Conservation (phyloP, 1,140 invertebrate species). For the Cotesia chilonis region DNA sequence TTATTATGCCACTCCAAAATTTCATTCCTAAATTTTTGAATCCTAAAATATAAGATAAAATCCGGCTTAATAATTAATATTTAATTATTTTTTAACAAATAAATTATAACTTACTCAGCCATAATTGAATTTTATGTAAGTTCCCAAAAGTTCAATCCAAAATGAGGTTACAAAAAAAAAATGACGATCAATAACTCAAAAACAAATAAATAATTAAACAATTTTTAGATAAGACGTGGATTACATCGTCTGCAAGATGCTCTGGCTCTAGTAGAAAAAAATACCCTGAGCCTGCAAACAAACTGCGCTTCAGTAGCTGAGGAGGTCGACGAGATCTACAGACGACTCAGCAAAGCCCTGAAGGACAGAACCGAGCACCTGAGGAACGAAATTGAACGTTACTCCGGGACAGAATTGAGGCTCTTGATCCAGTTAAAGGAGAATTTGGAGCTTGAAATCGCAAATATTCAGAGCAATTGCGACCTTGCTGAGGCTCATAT, state of each 20-base stretch:
- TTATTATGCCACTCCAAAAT: slow-evolving; percentile 73
- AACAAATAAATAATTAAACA: neutral
- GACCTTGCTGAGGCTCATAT: slow-evolving; percentile 95
- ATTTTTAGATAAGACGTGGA: slow-evolving; percentile 75
- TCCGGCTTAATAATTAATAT: too few relatives aligned
- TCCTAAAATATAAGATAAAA: too few relatives aligned
- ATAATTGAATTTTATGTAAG: slow-evolving; percentile 5
- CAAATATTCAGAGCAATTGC: slow-evolving; percentile 93
- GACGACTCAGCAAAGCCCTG: slow-evolving; percentile 86
- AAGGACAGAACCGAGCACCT: slow-evolving; percentile 91
- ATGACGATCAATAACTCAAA: neutral
- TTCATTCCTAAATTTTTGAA: slow-evolving; percentile 60
- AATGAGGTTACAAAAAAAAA: slow-evolving; percentile 10
- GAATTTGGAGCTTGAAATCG: slow-evolving; percentile 90
- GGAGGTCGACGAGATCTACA: slow-evolving; percentile 91
- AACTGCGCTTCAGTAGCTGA: slow-evolving; percentile 87
- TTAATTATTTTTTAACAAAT: too few relatives aligned
- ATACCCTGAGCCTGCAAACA: slow-evolving; percentile 81
- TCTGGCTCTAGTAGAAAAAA: slow-evolving; percentile 83
- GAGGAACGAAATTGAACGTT: slow-evolving; percentile 88
- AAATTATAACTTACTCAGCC: neutral
- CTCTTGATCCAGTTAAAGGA: slow-evolving; percentile 88
- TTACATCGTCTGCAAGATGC: slow-evolving; percentile 87
- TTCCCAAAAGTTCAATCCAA: too few relatives aligned
- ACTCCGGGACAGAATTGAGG: slow-evolving; percentile 82